Base-by-base conservation (phyloP, 2,113 vertebrate species). In the Apodemus speciosus region DNA sequence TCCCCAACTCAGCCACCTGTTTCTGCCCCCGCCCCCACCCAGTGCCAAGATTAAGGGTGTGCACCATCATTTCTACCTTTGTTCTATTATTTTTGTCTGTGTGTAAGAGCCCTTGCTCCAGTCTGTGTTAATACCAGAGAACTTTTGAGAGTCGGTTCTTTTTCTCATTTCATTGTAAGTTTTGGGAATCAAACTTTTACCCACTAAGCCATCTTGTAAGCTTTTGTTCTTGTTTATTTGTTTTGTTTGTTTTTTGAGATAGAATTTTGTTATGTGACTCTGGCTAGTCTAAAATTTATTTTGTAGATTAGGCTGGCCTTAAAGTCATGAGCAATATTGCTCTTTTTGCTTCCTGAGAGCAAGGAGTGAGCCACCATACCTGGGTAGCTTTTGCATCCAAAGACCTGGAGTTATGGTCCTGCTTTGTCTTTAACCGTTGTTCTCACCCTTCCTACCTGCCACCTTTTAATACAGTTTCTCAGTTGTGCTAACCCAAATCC, bases 391-490 rank as follows among this genome's bases (percentile, higher is more conserved):
- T 90, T 72, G 25, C 25, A 46, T 80, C 27, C 8, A 62, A 56
- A 95, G 68, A 90, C 38, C 72, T 91, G 81, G 66, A 75, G 38
- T 92, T 85, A 38, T 0, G 85, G 27, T 95, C 84, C 60, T 91
- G 8, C 75, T 64, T 91, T 86, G 81, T 95, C 40, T 49, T 91
- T 91, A 73, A 64, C n/a, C 56, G 69, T 25, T 14, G 15, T 62
- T 7, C 62, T 81, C 90, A 73, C 16, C 23, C n/a, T 60, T 81
- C 53, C 53, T 40, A 30, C 8, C 56, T 60, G 13, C 15, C 18
- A 60, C n/a, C 23, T 25, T 80, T 58, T 40, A 60, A 16, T 16
- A 27, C 0, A 40, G 79, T 30, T 38, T 38, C 25, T 81, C 3
- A 27, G 23, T 60, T 40, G n/a, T 60, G 53, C 13, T 9, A n/a